Base-by-base conservation (phyloP, 1,140 invertebrate species). In the Cylas formicarius region DNA sequence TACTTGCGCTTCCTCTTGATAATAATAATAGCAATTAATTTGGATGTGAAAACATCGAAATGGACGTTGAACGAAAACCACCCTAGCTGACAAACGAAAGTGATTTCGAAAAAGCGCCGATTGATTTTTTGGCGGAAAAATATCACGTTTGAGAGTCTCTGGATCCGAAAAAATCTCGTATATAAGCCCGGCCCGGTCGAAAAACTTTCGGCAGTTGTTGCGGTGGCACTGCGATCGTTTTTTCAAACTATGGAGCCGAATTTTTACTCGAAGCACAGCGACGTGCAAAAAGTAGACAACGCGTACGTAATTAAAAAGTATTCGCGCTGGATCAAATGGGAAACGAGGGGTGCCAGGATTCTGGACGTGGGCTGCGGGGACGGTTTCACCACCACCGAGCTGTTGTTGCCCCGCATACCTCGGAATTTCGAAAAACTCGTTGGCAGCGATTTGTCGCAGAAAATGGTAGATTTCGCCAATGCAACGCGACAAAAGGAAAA, bases 361-460 rank as follows among this genome's bases (percentile, higher is more conserved):
- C 66, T 90, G 41, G 87, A 91, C 55, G 73, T 90, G 10, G 87
- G 87, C 1, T 86, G 82, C 36, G 87, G 85, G 0, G 80, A 84
- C 11, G 86, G 86, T 0, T 72, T 79, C 50, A 77, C 88, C 4
- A 84, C 82, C 0, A 71, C 72, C 9, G 71, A 78, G 16, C 62
- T 86, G n/a, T 64, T 90, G 7, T 62, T 78, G 31, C 78, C 78
- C 1, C 67, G 72, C 44, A 54, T 89, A n/a, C 77, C 82, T 0
- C 52, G 58, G 2, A 62, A 68, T 8, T 71, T 67, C 8, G 57
- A 62, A 2, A 63, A 62, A 34, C 32, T 80, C 2, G 52, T 77
- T 2, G 84, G 81, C 8, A 73, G 74, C 1, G 84, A 89, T 52
- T 72, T 84, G 34, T 86, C 82, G 9, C 67, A 74, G 9, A 67